These are phyloP conservation scores for Drosophila kurseongensis DNA, from an alignment of 1,140 invertebrate species.

Conservation along the genomic window DNA sequence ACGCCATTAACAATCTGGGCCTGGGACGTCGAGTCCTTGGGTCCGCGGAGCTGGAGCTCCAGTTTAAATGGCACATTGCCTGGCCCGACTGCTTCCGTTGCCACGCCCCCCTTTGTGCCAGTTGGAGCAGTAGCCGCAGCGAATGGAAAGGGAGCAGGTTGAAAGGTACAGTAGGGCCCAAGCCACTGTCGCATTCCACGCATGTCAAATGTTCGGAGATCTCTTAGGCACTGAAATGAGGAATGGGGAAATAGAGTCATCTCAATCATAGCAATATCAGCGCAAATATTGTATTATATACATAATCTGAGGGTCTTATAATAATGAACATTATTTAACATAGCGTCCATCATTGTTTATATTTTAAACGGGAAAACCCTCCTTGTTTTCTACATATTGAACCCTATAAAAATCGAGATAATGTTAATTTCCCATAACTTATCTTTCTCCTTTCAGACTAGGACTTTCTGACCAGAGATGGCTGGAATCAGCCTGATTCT, in stretches of 20 bases:
- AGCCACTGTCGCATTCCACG: constrained; percentile 35
- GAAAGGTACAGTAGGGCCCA: constrained; percentile 60
- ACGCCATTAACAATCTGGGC: constrained; percentile 76
- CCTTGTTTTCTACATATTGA: no score
- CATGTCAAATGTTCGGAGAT: constrained; percentile 1
- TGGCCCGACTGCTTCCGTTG: constrained; percentile 71
- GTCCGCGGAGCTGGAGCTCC: constrained; percentile 36
- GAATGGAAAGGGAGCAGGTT: constrained; percentile 20
- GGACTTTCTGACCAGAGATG: constrained; percentile 1
- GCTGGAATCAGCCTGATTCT: not conserved
- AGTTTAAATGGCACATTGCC: constrained; percentile 78
- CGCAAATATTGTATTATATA: no score
- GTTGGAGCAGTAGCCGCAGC: constrained; percentile 18
- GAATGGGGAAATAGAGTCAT: not conserved
- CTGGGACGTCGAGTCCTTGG: constrained; percentile 38
- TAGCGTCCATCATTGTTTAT: no score
- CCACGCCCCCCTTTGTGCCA: constrained; percentile 58
- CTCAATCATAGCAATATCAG: no score
- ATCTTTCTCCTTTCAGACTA: constrained; percentile 7
- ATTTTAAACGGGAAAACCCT: no score
- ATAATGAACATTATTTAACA: no score
- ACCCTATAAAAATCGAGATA: no score
- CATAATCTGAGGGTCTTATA: no score
- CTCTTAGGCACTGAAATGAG: not conserved
- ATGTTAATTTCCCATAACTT: no score